Evolutionary conservation across 92 coral and sea anemone genomes (phyloP).

Genomic region (Epizoanthus stellaris): DNA sequence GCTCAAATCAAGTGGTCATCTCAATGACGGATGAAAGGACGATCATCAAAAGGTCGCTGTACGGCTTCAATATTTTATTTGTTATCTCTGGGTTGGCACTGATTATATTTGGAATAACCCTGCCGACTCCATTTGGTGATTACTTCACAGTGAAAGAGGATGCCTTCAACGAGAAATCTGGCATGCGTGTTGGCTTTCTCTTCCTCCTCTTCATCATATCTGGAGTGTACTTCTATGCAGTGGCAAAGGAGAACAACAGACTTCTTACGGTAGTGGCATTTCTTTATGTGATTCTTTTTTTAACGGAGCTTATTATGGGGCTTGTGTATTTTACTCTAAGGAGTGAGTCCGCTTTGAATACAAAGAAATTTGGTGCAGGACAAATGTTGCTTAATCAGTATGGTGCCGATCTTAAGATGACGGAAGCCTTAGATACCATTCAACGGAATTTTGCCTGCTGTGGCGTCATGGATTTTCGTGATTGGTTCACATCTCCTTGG

Average conservation of each 20-base stretch:
- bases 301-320: conserved; percentile 81
- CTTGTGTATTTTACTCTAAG: conserved; percentile 75
- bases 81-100: conserved; percentile 78
- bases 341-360: conserved; percentile 65
- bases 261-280: conserved; percentile 78
- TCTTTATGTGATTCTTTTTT: conserved; percentile 67
- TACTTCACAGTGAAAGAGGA: conserved; percentile 77
- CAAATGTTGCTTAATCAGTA: conserved; percentile 80
- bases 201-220: conserved; percentile 67
- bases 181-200: conserved; percentile 80
- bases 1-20: not conserved
- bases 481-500: conserved; percentile 97
- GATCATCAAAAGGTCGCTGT: conserved; percentile 69
- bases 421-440: conserved; percentile 81
- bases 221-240: conserved; percentile 73
- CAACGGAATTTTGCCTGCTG: conserved; percentile 92
- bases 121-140: conserved; percentile 90
- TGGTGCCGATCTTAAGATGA: conserved; percentile 76
- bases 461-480: conserved; percentile 91
- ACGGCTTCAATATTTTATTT: conserved; percentile 75
- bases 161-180: conserved; percentile 72
- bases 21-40: conserved; percentile 65
- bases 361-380: conserved; percentile 77
- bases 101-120: conserved; percentile 80
- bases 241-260: conserved; percentile 80